Conservation (phyloP, 2,888 invertebrate species). For the Anarsia innoxiella region DNA sequence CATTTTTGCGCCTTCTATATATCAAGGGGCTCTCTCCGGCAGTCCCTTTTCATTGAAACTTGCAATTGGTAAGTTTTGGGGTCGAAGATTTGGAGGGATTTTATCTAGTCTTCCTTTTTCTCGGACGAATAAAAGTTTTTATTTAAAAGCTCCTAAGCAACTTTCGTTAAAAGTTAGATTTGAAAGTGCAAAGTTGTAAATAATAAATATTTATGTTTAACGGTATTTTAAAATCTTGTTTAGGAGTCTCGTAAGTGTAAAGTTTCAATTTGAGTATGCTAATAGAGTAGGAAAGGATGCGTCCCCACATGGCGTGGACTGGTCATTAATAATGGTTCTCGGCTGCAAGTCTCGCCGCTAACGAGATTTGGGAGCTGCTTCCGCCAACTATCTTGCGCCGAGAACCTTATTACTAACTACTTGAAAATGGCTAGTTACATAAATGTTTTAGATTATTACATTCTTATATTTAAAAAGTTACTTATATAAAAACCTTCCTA, state of each 20-base stretch:
- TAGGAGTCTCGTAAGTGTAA: conserved; percentile 19
- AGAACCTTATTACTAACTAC: conserved; percentile 6
- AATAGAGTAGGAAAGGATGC: conserved; percentile 20
- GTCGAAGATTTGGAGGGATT: conserved; percentile 45
- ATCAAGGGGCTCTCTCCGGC: conserved; percentile 45
- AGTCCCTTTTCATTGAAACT: conserved; percentile 65
- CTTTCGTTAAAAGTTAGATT: conserved; percentile 16
- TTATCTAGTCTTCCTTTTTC: conserved; percentile 36
- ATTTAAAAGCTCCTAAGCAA: conserved; percentile 22
- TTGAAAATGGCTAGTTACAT: too few relatives aligned
- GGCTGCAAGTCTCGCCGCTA: conserved; percentile 8
- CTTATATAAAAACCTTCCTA: too few relatives aligned
- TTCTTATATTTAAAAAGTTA: too few relatives aligned
- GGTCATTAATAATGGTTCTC: conserved; percentile 12
- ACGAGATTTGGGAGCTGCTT: conserved; percentile 14
- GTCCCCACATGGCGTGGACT: conserved; percentile 17
- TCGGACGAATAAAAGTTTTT: conserved; percentile 21
- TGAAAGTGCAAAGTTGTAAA: too few relatives aligned
- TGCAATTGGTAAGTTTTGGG: conserved; percentile 57
- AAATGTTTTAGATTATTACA: too few relatives aligned
- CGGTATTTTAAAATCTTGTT: too few relatives aligned
- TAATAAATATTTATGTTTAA: too few relatives aligned
- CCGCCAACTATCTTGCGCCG: conserved; percentile 7
- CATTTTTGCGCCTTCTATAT: conserved; percentile 62
- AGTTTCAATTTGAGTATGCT: conserved; percentile 21